Percentiles rank a stretch among this genome's conserved stretches.
Evolutionary conservation across 2,797 vertebrate species (phyloP).

Genomic region (Malurus leucopterus): DNA sequence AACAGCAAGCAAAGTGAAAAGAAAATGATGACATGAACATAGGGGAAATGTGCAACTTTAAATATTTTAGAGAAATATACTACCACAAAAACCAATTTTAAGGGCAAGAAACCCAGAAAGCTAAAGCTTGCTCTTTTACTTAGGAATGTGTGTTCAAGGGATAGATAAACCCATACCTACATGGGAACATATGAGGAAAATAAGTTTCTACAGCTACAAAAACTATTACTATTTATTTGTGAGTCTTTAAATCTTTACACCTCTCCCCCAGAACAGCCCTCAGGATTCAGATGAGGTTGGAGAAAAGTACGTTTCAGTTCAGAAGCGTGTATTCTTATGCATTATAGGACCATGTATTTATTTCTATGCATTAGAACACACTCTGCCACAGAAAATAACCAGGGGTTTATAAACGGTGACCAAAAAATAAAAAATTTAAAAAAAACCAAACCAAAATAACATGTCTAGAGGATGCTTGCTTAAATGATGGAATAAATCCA

Average conservation of each 20-base stretch:
- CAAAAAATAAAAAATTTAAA: not conserved
- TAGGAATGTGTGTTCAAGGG: fast-evolving
- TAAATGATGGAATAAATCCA: not conserved
- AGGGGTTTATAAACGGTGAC: not conserved
- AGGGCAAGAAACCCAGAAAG: not conserved
- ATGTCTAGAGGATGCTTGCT: not conserved
- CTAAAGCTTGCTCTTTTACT: not conserved
- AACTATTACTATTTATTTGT: not conserved
- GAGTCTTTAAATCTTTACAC: not conserved
- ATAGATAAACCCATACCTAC: not conserved
- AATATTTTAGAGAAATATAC: not conserved
- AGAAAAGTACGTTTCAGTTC: not conserved
- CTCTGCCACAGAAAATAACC: not conserved
- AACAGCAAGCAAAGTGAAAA: not conserved
- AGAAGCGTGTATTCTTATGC: not conserved
- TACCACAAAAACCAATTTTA: not conserved
- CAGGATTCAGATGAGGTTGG: not conserved
- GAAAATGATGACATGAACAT: not conserved
- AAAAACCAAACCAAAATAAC: not conserved
- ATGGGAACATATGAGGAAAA: not conserved
- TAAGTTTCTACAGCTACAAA: not conserved
- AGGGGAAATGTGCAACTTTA: not conserved
- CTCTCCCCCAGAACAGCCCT: not conserved
- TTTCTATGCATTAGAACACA: not conserved
- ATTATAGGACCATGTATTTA: not conserved